Evolutionary conservation across 2,888 invertebrate genomes (phyloP).

Genomic region (Tinea semifulvella): DNA sequence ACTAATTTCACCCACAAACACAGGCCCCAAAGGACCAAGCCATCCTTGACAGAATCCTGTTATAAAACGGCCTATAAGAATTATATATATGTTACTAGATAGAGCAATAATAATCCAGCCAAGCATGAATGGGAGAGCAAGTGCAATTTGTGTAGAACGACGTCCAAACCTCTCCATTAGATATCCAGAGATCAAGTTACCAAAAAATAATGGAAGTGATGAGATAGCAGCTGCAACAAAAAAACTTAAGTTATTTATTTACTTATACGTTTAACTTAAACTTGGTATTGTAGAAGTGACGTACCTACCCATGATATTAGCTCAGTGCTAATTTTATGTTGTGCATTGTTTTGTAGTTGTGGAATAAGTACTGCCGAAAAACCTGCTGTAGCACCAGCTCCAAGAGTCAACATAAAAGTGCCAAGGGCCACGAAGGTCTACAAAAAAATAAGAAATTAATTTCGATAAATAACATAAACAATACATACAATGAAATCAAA

Average conservation of each 20-base stretch:
- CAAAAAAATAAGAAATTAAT: constrained; percentile 23
- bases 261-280: background rate
- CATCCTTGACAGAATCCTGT: constrained; percentile 68
- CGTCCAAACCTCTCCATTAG: constrained; percentile 70
- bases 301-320: constrained; percentile 71
- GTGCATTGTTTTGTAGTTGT: constrained; percentile 53
- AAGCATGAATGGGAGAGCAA: constrained; percentile 57
- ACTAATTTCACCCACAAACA: constrained; percentile 69
- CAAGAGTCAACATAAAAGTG: constrained; percentile 61
- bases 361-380: constrained; percentile 72
- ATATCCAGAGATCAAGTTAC: constrained; percentile 68
- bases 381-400: constrained; percentile 69
- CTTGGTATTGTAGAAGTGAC: constrained; percentile 24
- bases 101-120: constrained; percentile 70
- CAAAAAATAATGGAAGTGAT: constrained; percentile 67
- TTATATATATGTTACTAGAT: constrained; percentile 47
- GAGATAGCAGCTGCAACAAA: constrained; percentile 67
- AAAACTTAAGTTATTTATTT: background rate
- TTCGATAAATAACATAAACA: too few relatives aligned
- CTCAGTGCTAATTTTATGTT: constrained; percentile 46
- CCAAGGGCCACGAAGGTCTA: constrained; percentile 64
- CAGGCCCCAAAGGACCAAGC: constrained; percentile 62
- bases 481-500: too few relatives aligned
- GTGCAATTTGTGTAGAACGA: constrained; percentile 56
- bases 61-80: constrained; percentile 64